phyloP scores from a whole-genome alignment of 1,140 invertebrate genomes.

The Anastrepha ludens region DNA sequence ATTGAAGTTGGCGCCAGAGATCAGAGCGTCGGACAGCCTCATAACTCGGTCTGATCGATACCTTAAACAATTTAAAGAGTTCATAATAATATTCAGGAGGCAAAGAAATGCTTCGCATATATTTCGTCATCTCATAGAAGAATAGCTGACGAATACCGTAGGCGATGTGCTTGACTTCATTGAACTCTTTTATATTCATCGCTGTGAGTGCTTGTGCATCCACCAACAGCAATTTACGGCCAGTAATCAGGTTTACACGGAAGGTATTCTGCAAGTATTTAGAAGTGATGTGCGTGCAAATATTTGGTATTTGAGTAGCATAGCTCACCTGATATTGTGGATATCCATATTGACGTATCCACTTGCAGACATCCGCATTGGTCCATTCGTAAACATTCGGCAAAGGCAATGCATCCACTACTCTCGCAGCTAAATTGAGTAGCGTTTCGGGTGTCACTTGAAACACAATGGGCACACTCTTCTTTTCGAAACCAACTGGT shows the following conservation, averaged over 20 bases:
- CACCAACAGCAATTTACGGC: conserved; percentile 66
- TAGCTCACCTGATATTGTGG: conserved; percentile 66
- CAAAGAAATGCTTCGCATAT: conserved; percentile 56
- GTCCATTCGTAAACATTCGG: conserved; percentile 67
- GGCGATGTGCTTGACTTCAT: conserved; percentile 67
- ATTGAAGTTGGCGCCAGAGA: conserved; percentile 62
- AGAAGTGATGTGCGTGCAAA: not conserved
- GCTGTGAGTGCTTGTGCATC: conserved; percentile 66
- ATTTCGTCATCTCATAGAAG: conserved; percentile 63
- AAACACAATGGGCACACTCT: conserved; percentile 64
- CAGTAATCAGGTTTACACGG: conserved; percentile 67
- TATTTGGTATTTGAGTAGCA: no score
- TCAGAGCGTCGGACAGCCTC: conserved; percentile 66
- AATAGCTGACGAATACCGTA: conserved; percentile 65
- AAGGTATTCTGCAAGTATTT: conserved; percentile 66
- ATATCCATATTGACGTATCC: conserved; percentile 67
- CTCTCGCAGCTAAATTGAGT: conserved; percentile 62
- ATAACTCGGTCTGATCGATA: conserved; percentile 64
- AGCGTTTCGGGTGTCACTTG: conserved; percentile 65
- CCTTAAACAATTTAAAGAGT: conserved; percentile 66
- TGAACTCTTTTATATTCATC: conserved; percentile 66
- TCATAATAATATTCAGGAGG: conserved; percentile 60
- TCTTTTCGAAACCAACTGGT: not conserved
- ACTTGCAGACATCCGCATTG: conserved; percentile 65
- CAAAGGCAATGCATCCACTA: conserved; percentile 65